A percentile compares a stretch with the other conserved stretches of the same genome.
Evolutionary conservation across 2,797 vertebrate genomes (phyloP).

Genomic region (Spinus olivaceus): DNA sequence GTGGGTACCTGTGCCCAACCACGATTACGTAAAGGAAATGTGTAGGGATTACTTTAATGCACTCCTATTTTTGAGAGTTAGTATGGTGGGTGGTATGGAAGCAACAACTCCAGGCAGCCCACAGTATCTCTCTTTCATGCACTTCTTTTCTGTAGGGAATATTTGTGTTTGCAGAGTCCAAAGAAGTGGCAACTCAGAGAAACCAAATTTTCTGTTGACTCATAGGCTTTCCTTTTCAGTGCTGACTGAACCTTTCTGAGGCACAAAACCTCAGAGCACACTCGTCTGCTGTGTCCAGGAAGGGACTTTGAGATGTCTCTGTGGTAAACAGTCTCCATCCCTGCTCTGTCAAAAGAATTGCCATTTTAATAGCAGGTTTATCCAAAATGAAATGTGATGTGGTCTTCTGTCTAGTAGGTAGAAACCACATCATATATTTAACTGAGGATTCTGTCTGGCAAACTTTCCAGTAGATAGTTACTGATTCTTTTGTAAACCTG

Average conservation of each 20-base stretch:
- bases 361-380: background rate
- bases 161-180: constrained; percentile 25
- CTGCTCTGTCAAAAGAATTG: background rate
- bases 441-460: background rate
- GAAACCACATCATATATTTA: constrained; percentile 12
- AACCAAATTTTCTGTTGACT: constrained; percentile 41
- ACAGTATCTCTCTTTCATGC: constrained; percentile 34
- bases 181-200: background rate
- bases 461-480: background rate
- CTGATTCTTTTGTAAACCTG: background rate
- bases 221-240: background rate
- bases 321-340: background rate
- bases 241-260: background rate
- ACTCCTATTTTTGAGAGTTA: constrained; percentile 4
- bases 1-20: background rate
- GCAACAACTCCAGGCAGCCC: background rate
- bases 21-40: background rate
- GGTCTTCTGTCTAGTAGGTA: background rate
- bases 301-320: background rate
- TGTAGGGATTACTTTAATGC: background rate
- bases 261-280: background rate
- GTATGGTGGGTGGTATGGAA: constrained; percentile 9
- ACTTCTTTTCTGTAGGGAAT: background rate
- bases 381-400: background rate
- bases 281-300: background rate